Evolutionary conservation across 2,797 vertebrate genomes (phyloP), one percentile per base, ranked within the genome.

Genomic region (Sebastes diaconus): DNA sequence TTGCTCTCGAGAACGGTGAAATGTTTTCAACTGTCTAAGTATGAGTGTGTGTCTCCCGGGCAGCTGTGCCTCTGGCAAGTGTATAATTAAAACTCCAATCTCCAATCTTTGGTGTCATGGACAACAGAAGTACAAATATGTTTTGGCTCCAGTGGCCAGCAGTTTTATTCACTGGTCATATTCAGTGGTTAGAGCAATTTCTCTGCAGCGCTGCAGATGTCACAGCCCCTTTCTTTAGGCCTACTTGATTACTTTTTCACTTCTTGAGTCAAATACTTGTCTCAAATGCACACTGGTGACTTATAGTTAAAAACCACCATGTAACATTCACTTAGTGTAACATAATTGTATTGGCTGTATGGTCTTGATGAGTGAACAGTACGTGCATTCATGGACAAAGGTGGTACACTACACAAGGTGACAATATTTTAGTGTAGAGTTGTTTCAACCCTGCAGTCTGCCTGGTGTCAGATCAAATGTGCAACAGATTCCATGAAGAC

Each of bases 131-230:
- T 59, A 14, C 13, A 75, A 59, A 58, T 67, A 59, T 67, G 27
- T 68, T 32, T 68, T 59, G 54, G 54, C n/a, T 75, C 59, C 64
- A 75, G 34, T 75, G 20, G 34, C 13, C 13, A 30, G 6, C 25
- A 22, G 52, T 42, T 67, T 57, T 25, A 59, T 68, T 75, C 36
- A 46, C 8, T 68, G 36, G 64, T 66, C 73, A 75, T 75, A 69
- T 77, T 77, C 75, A 77, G 66, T 29, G 42, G 58, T 63, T 6
- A 12, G 32, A 64, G 25, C 75, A 77, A 39, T 77, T 77, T 70
- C 32, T 63, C 24, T 52, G 57, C 75, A 69, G 66, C 6, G 9
- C n/a, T 67, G 63, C 73, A 66, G 32, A 66, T 27, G 73, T 58
- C 63, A 42, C 63, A 42, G 52, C 42, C 6, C 52, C 50, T 29